Evolutionary conservation across 1,140 invertebrate species (phyloP), one percentile per base, ranked within the genome.

Genomic region (Habropoda laboriosa): DNA sequence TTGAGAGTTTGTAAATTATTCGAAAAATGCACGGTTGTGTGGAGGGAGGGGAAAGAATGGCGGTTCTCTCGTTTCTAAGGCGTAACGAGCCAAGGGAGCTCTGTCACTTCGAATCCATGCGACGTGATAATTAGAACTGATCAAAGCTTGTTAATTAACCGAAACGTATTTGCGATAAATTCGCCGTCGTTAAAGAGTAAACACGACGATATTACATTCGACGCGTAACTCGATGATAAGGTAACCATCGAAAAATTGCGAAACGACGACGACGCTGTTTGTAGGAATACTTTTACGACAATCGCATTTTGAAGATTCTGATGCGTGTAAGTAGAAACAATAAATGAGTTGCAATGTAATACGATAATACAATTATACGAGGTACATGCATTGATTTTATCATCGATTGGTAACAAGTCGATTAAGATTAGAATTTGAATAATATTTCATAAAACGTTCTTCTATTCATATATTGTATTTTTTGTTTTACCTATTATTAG

Each of bases 1-100:
- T 68, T 13, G 49, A 16, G 32, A 53, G 66, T 68, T 53, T 38
- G 35, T 68, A 68, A 68, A 68, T 68, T 68, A 40, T 53, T 55
- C 32, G 32, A 68, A 12, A 55, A 53, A 35, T 27, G 13, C 32
- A 35, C 51, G 51, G 51, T 10, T n/a, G 21, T 18, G 51, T n/a
- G n/a, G n/a, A n/a, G n/a, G 1, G 47, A 21, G 47, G 16, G 0
- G 18, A 49, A n/a, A n/a, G 18, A 18, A 21, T 21, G 5, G 0
- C 47, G 47, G 18, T 57, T 57, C 55, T 57, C 58, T 60, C 57
- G 57, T 60, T 60, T n/a, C 35, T 60, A 10, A 60, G 21, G 40
- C 57, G 57, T 0, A 8, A 24, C 51, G 51, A 24, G 21, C 49
- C 49, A 8, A 27, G n/a, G n/a, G n/a, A 3, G 3, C 3, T 24